These are phyloP conservation scores for Oreohelix idahoensis DNA, from an alignment of 1,140 invertebrate genomes.

Conservation along the genomic window DNA sequence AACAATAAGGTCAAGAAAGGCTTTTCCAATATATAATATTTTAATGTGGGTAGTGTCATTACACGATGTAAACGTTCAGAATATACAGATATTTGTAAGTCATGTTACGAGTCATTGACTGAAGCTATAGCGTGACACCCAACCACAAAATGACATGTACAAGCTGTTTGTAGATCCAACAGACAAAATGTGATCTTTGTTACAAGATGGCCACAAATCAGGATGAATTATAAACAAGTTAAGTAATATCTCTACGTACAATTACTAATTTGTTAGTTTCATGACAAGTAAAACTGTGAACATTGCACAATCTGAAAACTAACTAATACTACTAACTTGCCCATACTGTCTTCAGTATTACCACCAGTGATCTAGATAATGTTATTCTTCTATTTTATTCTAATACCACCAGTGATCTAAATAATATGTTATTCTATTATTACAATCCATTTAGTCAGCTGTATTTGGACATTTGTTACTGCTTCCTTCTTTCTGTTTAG, in stretches of 20 bases:
- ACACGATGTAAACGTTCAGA: conserved; percentile 33
- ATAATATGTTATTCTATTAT: no score
- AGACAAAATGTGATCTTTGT: conserved; percentile 7
- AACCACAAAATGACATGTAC: not conserved
- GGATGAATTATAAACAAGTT: not conserved
- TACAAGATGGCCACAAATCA: not conserved
- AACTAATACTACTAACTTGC: not conserved
- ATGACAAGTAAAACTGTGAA: not conserved
- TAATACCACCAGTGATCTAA: no score
- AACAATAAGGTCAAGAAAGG: no score
- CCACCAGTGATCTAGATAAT: no score
- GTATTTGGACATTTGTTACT: no score
- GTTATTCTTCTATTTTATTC: no score
- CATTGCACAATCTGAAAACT: not conserved
- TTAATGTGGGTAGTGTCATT: conserved; percentile 40
- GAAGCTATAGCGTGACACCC: not conserved
- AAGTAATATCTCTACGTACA: not conserved
- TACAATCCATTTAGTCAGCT: no score
- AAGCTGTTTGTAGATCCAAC: not conserved
- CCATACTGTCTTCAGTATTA: no score
- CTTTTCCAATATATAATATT: conserved; percentile 27
- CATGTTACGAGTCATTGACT: conserved; percentile 19
- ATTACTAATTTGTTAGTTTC: not conserved
- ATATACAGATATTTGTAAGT: conserved; percentile 26
- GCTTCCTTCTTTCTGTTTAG: no score